Evolutionary conservation across 2,113 vertebrate genomes (phyloP).

Genomic region (Ammospiza nelsoni): DNA sequence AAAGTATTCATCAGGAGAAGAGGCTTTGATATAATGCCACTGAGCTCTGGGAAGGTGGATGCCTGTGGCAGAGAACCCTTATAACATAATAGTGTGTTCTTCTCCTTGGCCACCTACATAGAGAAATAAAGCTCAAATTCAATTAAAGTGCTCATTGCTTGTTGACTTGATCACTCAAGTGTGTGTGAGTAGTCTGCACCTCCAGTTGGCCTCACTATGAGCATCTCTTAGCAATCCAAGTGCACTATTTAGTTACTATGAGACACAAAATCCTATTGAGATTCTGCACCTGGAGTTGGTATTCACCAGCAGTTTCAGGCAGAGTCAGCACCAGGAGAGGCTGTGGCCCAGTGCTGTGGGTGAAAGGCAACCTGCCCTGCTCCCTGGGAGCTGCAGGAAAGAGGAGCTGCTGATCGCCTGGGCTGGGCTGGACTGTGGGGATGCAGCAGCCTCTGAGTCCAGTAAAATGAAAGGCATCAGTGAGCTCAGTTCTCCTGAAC

Average conservation of each 20-base stretch:
- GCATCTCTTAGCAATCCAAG: not conserved
- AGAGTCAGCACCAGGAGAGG: not conserved
- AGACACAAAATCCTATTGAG: not conserved
- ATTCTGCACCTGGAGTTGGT: not conserved
- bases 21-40: not conserved
- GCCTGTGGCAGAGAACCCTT: not conserved
- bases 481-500: not conserved
- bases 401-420: not conserved
- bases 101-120: not conserved
- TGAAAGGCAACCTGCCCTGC: not conserved
- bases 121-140: not conserved
- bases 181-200: not conserved
- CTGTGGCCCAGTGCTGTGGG: not conserved
- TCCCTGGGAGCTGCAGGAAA: fast-evolving
- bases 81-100: not conserved
- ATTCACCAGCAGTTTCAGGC: not conserved
- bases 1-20: not conserved
- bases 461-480: not conserved
- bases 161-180: not conserved
- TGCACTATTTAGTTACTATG: not conserved
- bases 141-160: not conserved
- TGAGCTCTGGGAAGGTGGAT: not conserved
- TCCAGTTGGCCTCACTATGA: not conserved
- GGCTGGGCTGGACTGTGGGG: not conserved
- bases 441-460: not conserved